Base-by-base conservation (phyloP, 2,797 vertebrate species). In the Tokudaia tokunoshimensis region DNA sequence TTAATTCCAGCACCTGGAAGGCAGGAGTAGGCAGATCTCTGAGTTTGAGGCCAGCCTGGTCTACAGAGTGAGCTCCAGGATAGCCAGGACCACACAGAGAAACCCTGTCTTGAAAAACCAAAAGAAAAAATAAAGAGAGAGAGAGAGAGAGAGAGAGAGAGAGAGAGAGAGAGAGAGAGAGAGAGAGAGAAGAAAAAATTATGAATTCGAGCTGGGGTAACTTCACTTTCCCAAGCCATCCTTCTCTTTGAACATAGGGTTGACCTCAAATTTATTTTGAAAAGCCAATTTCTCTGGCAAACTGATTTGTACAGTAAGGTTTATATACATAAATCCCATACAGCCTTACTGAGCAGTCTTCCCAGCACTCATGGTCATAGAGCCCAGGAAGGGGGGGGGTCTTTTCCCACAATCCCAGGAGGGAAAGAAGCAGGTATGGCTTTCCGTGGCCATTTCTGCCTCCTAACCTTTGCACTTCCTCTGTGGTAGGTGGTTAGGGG, bases 191-290 rank as follows among this genome's bases (percentile, higher is more conserved):
- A 4, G 10, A 75, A 67, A 61, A 63, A 61, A 82, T 95, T 79
- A 84, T 9, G 70, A 15, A 37, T 44, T n/a, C 20, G 31, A 91
- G 63, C 52, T 4, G 4, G 92, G 63, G 47, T 83, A 52, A 55
- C 85, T 76, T 94, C 37, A 41, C 50, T 74, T 82, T 87, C 87
- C 88, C 19, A 52, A 82, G n/a, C 24, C n/a, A 47, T 89, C 22
- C 31, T 94, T 94, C 80, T 85, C 37, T 97, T 94, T 88, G 89
- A 81, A 96, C 65, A 41, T 31, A 85, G 55, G 44, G n/a, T 88
- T 75, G 74, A 92, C 52, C 14, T 94, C 57, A 76, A n/a, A 86
- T 94, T 97, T 95, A 72, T 92, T 96, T 96, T 95, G 76, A 94
- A 97, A 97, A 93, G 88, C 37, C 67, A 94, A 0, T 47, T 87